Conservation (phyloP, 2,113 vertebrate genomes). For the Phyllopteryx taeniolatus region DNA sequence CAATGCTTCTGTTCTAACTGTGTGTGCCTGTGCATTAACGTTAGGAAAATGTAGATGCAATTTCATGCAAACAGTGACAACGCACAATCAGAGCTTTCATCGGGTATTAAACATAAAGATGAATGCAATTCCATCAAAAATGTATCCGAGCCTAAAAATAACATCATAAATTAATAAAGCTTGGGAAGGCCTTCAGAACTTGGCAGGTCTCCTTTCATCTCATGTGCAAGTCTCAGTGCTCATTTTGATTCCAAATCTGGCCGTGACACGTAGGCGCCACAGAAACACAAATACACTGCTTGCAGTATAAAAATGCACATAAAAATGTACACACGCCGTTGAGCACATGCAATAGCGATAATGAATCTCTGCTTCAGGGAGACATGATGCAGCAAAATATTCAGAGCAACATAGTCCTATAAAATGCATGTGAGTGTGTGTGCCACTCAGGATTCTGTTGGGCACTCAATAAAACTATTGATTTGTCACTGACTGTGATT, state of each 20-base stretch:
- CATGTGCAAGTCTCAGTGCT: conserved; percentile 25
- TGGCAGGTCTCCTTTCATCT: conserved; percentile 32
- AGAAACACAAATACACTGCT: neutral
- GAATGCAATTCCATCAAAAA: conserved; percentile 66
- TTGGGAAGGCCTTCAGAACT: conserved; percentile 28
- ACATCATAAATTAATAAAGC: conserved; percentile 65
- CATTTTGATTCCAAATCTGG: conserved; percentile 8
- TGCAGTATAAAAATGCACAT: neutral
- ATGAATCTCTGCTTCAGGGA: neutral
- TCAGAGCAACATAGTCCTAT: conserved; percentile 16
- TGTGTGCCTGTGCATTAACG: neutral
- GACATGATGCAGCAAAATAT: conserved; percentile 61
- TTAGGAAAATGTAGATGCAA: neutral
- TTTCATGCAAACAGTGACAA: conserved; percentile 17
- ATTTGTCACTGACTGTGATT: conserved; percentile 24
- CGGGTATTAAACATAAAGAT: conserved; percentile 56
- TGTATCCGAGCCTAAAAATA: conserved; percentile 66
- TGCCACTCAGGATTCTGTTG: neutral
- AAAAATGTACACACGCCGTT: neutral
- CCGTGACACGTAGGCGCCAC: neutral
- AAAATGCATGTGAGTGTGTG: conserved; percentile 20
- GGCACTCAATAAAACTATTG: conserved; percentile 34
- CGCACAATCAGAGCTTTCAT: conserved; percentile 40
- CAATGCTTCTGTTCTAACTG: neutral
- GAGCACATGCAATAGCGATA: neutral